Base-by-base conservation (phyloP, 2,797 vertebrate species). In the Enoplosus armatus region DNA sequence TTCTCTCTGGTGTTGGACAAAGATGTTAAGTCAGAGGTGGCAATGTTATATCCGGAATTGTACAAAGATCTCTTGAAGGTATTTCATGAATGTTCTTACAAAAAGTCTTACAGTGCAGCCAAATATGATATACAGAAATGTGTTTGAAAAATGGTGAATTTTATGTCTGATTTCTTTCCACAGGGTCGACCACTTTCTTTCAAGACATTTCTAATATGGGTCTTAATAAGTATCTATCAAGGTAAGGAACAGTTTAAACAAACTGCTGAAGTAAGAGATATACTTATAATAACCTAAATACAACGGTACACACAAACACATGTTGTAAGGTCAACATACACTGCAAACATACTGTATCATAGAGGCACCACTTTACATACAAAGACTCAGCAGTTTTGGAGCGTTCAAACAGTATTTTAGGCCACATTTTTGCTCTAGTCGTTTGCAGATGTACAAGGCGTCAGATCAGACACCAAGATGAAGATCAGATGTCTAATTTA, bases 41-140 rank as follows among this genome's bases (percentile, higher is more conserved):
- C 98, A 60, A 99, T 99, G 98, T 90, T 99, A 24, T 99, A 99
- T 75, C 98, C 98, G 31, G 98, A 99, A 83, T 93, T 99, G 69
- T 99, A 99, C 91, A 99, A 99, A 91, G 98, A 99, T 89, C 96
- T 99, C n/a, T 90, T 99, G 51, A 99, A 99, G 98, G 98, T 99
- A 76, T 45, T 22, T 15, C 15, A 66, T 41, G 3, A 66, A 43
- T 9, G 54, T 18, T 24, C n/a, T n/a, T n/a, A n/a, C n/a, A n/a
- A n/a, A n/a, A n/a, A n/a, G n/a, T n/a, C n/a, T n/a, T n/a, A n/a
- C 27, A 70, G 14, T 50, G 24, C 6, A 53, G 29, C 18, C 26
- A 66, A 20, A 31, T 26, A 10, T 54, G 16, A 22, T 14, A 55
- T 0, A 6, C 12, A 67, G 0, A 72, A 72, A 58, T 6, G 8